Conservation (phyloP, 1,140 invertebrate genomes). For the Trichonephila inaurata region DNA sequence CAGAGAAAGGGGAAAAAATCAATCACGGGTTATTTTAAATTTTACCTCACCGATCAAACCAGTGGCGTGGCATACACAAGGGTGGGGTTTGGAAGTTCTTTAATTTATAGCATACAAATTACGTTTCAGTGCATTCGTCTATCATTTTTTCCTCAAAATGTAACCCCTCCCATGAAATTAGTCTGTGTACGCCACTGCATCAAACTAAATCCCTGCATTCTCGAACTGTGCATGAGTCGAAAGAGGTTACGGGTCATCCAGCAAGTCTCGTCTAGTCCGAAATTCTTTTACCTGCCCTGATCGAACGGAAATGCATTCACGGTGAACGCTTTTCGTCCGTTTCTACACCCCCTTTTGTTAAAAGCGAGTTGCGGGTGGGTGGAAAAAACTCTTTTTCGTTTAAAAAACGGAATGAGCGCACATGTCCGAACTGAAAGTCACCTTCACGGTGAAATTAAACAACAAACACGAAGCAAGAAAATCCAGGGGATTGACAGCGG, state of each 20-base stretch:
- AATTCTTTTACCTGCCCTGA: background rate
- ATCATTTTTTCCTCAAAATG: too few species aligned
- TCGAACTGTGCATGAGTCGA: too few species aligned
- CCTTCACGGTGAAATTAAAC: conserved; percentile 5
- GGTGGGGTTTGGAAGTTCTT: too few species aligned
- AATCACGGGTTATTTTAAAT: too few species aligned
- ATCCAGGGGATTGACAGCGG: background rate
- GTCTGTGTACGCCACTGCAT: too few species aligned
- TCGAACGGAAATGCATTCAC: conserved; percentile 10
- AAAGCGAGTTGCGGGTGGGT: background rate
- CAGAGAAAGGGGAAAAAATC: too few species aligned
- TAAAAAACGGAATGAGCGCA: background rate
- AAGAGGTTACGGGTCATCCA: background rate
- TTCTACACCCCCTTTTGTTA: background rate
- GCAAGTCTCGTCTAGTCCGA: background rate
- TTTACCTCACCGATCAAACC: too few species aligned
- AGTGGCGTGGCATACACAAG: too few species aligned
- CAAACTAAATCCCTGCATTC: too few species aligned
- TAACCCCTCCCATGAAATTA: too few species aligned
- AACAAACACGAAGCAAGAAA: background rate
- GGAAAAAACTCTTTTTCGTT: background rate
- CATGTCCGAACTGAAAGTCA: background rate
- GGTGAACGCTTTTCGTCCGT: background rate
- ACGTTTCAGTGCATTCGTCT: too few species aligned
- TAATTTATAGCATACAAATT: too few species aligned